Conservation (phyloP, 2,113 vertebrate genomes). For the Seriola rivoliana region DNA sequence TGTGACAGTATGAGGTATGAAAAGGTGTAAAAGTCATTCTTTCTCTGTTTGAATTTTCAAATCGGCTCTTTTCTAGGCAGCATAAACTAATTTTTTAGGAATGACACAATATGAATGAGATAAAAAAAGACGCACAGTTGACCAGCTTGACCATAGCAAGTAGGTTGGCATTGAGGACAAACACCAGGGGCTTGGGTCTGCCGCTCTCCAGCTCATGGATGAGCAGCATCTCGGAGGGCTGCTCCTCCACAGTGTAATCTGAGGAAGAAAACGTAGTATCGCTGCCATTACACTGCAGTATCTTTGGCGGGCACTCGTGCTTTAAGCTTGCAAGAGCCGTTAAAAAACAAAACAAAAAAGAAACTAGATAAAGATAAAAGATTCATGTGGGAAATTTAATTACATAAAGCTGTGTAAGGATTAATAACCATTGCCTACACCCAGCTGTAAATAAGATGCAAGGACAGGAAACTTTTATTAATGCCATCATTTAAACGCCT, state of each 20-base stretch:
- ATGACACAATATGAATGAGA: neutral
- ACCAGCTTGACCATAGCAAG: slow-evolving; percentile 93
- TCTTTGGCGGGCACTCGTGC: neutral
- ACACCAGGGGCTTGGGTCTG: slow-evolving; percentile 88
- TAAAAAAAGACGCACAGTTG: slow-evolving; percentile 86
- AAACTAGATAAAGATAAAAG: neutral
- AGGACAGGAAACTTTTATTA: neutral
- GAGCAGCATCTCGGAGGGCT: slow-evolving; percentile 92
- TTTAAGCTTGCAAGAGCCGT: neutral
- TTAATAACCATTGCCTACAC: slow-evolving; percentile 4
- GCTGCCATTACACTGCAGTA: neutral
- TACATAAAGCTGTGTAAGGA: neutral
- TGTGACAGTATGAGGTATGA: neutral
- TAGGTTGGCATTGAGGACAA: slow-evolving; percentile 96
- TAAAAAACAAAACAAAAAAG: neutral
- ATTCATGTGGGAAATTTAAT: slow-evolving; percentile 3
- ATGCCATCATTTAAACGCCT: neutral
- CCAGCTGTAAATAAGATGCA: slow-evolving; percentile 7
- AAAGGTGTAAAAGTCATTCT: neutral
- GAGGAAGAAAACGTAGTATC: slow-evolving; percentile 7
- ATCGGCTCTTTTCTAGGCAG: no score
- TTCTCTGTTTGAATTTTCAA: neutral
- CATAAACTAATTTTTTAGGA: no score
- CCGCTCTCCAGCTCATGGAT: slow-evolving; percentile 92
- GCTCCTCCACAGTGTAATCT: slow-evolving; percentile 98